These are phyloP conservation scores for Berghia stephanieae DNA, from an alignment of 1,140 invertebrate species.

Conservation along the genomic window DNA sequence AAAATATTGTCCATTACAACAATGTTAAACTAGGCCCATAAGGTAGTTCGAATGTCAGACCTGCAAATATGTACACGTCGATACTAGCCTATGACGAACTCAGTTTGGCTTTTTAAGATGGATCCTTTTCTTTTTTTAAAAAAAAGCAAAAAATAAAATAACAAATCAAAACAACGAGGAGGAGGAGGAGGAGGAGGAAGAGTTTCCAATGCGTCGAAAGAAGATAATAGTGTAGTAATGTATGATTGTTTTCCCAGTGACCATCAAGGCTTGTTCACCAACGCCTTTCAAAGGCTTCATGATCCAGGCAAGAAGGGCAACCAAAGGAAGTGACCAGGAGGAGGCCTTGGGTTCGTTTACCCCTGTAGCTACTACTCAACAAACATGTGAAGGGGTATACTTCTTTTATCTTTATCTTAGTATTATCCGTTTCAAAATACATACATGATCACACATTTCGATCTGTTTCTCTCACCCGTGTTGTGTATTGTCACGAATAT, in stretches of 20 bases:
- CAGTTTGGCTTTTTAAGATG: too few species aligned
- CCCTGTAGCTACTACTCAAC: not conserved
- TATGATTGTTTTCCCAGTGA: slow-evolving; percentile 8
- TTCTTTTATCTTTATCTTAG: not conserved
- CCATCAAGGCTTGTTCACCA: not conserved
- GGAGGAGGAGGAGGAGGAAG: too few species aligned
- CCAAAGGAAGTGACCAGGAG: not conserved
- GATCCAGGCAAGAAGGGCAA: slow-evolving; percentile 22
- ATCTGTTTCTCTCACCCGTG: not conserved
- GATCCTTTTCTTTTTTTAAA: not conserved
- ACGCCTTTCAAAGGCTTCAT: slow-evolving; percentile 14
- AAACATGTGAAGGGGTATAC: slow-evolving; percentile 12
- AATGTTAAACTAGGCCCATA: too few species aligned
- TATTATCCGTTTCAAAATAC: not conserved
- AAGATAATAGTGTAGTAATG: too few species aligned
- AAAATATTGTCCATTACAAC: too few species aligned
- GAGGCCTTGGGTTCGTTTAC: not conserved
- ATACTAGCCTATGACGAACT: not conserved
- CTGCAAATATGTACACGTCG: too few species aligned
- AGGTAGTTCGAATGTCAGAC: too few species aligned
- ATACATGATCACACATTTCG: not conserved
- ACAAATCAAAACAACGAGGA: not conserved
- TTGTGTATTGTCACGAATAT: not conserved
- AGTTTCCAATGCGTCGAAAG: too few species aligned
- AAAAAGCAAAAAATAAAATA: not conserved